These are phyloP conservation scores for Neotoxoptera formosana DNA, from an alignment of 1,140 invertebrate species.

Conservation along the genomic window DNA sequence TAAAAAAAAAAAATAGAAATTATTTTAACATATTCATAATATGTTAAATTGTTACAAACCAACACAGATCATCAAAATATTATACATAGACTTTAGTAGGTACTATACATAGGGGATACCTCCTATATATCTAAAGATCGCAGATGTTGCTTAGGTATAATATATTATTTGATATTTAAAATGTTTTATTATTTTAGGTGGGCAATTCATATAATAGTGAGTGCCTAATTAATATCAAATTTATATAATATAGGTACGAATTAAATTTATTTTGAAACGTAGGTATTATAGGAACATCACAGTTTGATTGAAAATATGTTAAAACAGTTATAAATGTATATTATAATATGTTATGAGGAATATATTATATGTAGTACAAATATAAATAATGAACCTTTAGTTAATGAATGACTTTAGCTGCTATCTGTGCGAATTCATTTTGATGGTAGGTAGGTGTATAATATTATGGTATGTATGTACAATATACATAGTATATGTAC, in stretches of 20 bases:
- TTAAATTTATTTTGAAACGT: not conserved
- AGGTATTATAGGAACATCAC: conserved; percentile 1
- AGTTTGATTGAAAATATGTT: not conserved
- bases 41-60: not conserved
- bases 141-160: not conserved
- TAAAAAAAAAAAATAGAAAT: not conserved
- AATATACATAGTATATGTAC: not conserved
- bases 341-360: not conserved
- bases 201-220: not conserved
- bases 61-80: not conserved
- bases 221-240: not conserved
- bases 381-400: not conserved
- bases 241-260: not conserved
- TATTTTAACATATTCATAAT: not conserved
- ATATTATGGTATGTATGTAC: not conserved
- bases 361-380: not conserved
- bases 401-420: not conserved
- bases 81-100: not conserved
- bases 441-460: not conserved
- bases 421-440: not conserved
- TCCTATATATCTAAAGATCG: not conserved
- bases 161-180: no score
- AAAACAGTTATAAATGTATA: not conserved
- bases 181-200: no score
- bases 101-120: not conserved